phyloP scores from a whole-genome alignment of 2,797 vertebrate genomes.

The Chelonia mydas region DNA sequence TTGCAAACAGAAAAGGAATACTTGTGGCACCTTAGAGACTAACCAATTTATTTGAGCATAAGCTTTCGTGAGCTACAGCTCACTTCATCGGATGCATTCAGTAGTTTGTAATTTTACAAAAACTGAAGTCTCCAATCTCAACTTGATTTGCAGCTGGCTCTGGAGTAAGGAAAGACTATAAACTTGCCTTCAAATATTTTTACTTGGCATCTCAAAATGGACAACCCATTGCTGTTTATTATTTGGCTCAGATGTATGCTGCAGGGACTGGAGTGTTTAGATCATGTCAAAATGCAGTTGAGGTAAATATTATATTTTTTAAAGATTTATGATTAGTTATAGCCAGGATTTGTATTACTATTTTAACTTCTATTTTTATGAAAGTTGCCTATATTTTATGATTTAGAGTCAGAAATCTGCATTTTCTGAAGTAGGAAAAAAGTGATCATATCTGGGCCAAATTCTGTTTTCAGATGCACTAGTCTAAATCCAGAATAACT shows the following conservation, averaged over 20 bases:
- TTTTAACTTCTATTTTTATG: not conserved
- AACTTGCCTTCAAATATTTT: slow-evolving; percentile 77
- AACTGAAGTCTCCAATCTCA: slow-evolving; percentile 18
- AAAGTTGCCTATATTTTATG: not conserved
- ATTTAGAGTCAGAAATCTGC: not conserved
- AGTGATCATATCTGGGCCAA: not conserved
- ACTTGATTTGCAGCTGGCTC: slow-evolving; percentile 73
- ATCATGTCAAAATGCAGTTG: slow-evolving; percentile 74
- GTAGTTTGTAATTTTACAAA: not conserved
- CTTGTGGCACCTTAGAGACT: no score
- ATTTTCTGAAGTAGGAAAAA: not conserved
- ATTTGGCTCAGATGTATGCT: slow-evolving; percentile 76
- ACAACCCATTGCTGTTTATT: slow-evolving; percentile 73
- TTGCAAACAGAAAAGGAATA: no score
- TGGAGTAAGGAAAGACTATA: slow-evolving; percentile 76
- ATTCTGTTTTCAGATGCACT: not conserved
- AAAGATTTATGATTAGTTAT: not conserved
- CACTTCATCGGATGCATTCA: not conserved
- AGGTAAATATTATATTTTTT: slow-evolving; percentile 57
- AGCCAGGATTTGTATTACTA: not conserved
- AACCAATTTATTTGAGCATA: no score
- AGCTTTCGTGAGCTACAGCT: no score
- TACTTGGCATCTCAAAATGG: slow-evolving; percentile 77
- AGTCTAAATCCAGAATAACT: not conserved
- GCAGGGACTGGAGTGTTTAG: slow-evolving; percentile 70